Conservation (phyloP, 2,888 invertebrate genomes). For the Tinea semifulvella region DNA sequence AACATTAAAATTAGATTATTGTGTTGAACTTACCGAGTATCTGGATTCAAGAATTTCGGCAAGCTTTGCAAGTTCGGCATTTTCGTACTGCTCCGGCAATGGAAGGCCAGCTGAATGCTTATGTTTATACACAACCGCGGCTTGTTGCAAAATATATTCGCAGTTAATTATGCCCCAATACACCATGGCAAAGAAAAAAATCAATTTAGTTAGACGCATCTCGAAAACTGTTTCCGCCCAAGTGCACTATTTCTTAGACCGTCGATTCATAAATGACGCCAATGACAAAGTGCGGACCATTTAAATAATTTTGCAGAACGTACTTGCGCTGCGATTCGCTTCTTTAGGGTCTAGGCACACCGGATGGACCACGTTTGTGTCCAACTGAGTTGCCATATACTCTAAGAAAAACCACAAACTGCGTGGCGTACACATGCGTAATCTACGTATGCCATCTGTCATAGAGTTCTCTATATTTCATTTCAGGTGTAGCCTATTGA, state of each 20-base stretch:
- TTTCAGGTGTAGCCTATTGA: too few relatives aligned
- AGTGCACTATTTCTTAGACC: neutral
- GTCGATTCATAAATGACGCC: neutral
- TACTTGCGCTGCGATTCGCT: neutral
- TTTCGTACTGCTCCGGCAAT: neutral
- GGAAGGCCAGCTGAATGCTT: neutral
- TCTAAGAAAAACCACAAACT: too few relatives aligned
- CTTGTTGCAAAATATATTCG: neutral
- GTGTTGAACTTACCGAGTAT: neutral
- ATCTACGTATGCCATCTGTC: too few relatives aligned
- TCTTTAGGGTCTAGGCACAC: too few relatives aligned
- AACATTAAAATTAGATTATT: too few relatives aligned
- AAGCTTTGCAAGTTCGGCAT: neutral
- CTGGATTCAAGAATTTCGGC: neutral
- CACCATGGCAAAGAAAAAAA: neutral
- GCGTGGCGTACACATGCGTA: too few relatives aligned
- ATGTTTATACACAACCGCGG: neutral
- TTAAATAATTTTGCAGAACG: neutral
- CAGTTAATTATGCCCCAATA: neutral
- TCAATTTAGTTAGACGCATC: neutral
- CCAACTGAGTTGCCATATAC: too few relatives aligned
- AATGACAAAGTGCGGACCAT: neutral
- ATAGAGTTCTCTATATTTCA: too few relatives aligned
- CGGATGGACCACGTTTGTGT: too few relatives aligned
- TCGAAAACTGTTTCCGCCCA: neutral